phyloP scores from a whole-genome alignment of 1,140 invertebrate genomes.

The Cotesia typhae region DNA sequence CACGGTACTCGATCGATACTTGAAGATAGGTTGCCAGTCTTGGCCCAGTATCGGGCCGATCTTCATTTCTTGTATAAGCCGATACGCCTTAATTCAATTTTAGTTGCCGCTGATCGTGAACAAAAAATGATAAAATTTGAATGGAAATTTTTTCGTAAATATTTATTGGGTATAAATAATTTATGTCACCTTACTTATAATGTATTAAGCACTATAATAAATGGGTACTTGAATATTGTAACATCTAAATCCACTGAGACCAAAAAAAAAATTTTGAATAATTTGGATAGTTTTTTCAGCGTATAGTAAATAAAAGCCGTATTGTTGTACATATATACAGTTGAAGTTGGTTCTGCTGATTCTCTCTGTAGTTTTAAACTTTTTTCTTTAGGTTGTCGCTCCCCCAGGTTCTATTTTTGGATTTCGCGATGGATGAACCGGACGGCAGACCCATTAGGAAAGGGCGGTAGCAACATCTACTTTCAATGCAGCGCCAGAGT shows the following conservation, averaged over 20 bases:
- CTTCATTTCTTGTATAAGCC: no score
- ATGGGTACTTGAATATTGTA: no score
- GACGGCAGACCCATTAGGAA: conserved; percentile 27
- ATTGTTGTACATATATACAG: background rate
- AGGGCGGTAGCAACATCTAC: conserved; percentile 14
- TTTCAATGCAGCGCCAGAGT: conserved; percentile 27
- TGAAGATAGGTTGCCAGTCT: no score
- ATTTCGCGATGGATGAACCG: conserved; percentile 20
- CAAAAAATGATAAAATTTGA: no score
- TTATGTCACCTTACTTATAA: no score
- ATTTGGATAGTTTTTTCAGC: conserved; percentile 12
- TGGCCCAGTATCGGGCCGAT: no score
- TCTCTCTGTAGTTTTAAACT: background rate
- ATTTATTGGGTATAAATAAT: no score
- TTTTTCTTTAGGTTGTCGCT: conserved; percentile 1
- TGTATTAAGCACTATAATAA: no score
- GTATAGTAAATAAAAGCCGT: background rate
- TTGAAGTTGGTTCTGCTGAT: conserved; percentile 1
- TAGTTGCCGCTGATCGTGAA: no score
- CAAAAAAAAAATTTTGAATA: background rate
- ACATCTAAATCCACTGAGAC: background rate
- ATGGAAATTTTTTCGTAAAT: no score
- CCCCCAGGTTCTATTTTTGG: conserved; percentile 24
- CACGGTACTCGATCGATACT: no score
- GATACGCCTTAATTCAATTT: no score